Percentiles rank a stretch among this genome's conserved stretches.
Conservation (phyloP, 2,797 vertebrate species). For the Channa striata region DNA sequence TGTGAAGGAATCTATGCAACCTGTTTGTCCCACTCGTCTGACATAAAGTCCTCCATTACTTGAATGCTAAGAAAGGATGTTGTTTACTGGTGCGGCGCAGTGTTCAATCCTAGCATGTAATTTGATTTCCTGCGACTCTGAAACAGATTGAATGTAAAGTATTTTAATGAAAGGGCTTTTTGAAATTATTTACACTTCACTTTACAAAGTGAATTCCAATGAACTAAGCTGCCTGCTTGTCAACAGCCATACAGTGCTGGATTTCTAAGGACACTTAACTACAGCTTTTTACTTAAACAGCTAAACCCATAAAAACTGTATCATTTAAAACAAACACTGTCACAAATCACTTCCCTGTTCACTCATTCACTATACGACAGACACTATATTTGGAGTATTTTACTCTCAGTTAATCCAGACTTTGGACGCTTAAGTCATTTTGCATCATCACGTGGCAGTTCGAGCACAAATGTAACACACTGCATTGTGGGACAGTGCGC, state of each 20-base stretch:
- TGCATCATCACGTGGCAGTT: not conserved
- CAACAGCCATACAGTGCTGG: not conserved
- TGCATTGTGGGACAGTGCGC: too few relatives aligned
- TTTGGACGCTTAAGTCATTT: not conserved
- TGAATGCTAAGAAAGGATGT: slow-evolving; percentile 14
- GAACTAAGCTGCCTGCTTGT: slow-evolving; percentile 4
- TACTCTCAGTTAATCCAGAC: not conserved
- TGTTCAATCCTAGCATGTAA: slow-evolving; percentile 31
- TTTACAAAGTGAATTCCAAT: slow-evolving; percentile 35
- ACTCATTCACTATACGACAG: not conserved
- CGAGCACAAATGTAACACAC: not conserved
- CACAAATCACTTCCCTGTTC: not conserved
- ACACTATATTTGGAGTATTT: too few relatives aligned
- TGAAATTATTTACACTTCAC: slow-evolving; percentile 47
- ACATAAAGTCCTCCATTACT: slow-evolving; percentile 46
- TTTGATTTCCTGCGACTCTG: slow-evolving; percentile 56
- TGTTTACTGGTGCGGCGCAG: slow-evolving; percentile 20
- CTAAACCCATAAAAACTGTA: too few relatives aligned
- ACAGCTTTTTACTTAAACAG: slow-evolving; percentile 1
- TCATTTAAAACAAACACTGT: too few relatives aligned
- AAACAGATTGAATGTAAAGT: slow-evolving; percentile 58
- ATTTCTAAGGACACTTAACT: not conserved
- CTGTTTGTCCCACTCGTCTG: slow-evolving; percentile 1
- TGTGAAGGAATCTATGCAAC: slow-evolving; percentile 15
- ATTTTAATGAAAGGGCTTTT: slow-evolving; percentile 57